These are phyloP conservation scores for Linyphia triangularis DNA, from an alignment of 2,888 invertebrate species.

Conservation along the genomic window DNA sequence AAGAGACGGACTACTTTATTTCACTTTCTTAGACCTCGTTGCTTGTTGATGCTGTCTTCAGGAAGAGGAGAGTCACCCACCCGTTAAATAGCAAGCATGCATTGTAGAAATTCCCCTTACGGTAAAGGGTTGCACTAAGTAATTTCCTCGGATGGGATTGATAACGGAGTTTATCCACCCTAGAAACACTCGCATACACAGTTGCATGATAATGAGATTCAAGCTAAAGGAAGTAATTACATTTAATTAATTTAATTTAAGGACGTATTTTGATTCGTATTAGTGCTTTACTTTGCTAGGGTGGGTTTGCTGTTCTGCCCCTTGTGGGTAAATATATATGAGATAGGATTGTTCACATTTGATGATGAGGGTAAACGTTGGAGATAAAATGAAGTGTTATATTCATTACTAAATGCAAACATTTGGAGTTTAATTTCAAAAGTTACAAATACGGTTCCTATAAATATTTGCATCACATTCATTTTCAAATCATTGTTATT, in stretches of 20 bases:
- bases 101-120: not conserved
- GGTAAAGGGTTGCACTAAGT: not conserved
- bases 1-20: constrained; percentile 8
- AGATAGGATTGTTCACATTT: not conserved
- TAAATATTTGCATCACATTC: too few species aligned
- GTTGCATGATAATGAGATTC: not conserved
- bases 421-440: too few species aligned
- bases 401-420: not conserved
- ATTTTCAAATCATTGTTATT: too few species aligned
- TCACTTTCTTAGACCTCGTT: not conserved
- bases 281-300: not conserved
- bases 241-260: constrained; percentile 3
- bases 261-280: not conserved
- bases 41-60: not conserved
- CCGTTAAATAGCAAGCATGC: constrained; percentile 5
- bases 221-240: not conserved
- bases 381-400: not conserved
- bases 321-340: not conserved
- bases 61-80: not conserved
- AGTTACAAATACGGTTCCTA: too few species aligned
- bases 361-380: not conserved
- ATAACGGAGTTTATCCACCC: not conserved
- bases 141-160: not conserved
- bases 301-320: not conserved
- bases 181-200: not conserved